Evolutionary conservation across 2,113 vertebrate species (phyloP).

Genomic region (Leucopsar rothschildi): DNA sequence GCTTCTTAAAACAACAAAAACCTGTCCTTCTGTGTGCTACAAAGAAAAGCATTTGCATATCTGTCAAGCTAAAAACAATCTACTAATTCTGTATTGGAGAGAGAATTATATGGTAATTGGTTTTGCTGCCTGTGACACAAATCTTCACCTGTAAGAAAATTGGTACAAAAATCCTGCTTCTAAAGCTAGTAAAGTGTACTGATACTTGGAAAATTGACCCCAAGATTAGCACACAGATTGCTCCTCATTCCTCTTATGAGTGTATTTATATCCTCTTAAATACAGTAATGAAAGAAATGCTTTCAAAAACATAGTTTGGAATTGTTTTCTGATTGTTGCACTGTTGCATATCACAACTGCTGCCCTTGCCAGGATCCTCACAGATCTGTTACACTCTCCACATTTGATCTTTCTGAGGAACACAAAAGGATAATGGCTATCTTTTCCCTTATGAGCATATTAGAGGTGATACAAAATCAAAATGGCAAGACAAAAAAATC

Average conservation of each 20-base stretch:
- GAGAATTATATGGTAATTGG: neutral
- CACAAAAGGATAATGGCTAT: neutral
- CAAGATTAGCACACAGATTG: neutral
- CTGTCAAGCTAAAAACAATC: neutral
- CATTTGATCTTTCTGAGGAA: neutral
- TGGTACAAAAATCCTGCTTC: neutral
- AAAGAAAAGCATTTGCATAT: neutral
- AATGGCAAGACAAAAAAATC: neutral
- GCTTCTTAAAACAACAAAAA: neutral
- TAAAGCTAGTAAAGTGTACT: neutral
- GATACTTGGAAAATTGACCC: neutral
- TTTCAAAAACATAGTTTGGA: neutral
- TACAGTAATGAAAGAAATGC: neutral
- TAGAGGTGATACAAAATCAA: neutral
- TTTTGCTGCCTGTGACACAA: neutral
- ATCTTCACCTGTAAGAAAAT: neutral
- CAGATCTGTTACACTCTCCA: neutral
- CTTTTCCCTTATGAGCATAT: neutral
- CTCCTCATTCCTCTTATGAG: neutral
- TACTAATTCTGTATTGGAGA: neutral
- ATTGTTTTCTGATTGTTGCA: neutral
- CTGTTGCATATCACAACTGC: neutral
- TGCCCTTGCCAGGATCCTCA: neutral
- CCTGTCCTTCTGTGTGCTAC: neutral
- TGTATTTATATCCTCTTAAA: neutral